A percentile compares a stretch with the other conserved stretches of the same genome.
These are phyloP conservation scores for Enteromius unitaeniatus DNA, from an alignment of 2,797 vertebrate species.

Conservation along the genomic window DNA sequence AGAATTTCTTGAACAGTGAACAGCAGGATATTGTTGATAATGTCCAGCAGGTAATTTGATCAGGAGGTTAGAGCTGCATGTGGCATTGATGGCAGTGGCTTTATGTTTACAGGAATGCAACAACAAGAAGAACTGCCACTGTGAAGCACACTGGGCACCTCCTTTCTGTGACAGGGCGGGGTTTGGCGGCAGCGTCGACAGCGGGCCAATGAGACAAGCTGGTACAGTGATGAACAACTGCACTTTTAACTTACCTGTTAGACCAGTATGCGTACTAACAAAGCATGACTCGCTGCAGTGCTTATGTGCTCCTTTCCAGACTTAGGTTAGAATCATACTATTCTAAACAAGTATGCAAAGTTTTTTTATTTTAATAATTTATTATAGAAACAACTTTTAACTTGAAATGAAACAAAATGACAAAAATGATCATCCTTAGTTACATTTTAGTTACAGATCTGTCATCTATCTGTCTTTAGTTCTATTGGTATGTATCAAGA, in stretches of 20 bases:
- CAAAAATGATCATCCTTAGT: neutral
- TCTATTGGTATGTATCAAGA: neutral
- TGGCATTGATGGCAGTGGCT: constrained; percentile 4
- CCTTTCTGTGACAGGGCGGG: constrained; percentile 90
- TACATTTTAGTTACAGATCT: neutral
- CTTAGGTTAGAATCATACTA: neutral
- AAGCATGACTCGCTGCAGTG: neutral
- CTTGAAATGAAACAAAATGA: neutral
- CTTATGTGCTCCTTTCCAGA: neutral
- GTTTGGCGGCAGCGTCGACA: constrained; percentile 94
- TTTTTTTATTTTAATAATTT: neutral
- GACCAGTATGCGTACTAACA: constrained; percentile 11
- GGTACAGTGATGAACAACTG: constrained; percentile 73
- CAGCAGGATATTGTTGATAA: neutral
- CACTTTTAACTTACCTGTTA: neutral
- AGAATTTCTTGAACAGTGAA: neutral
- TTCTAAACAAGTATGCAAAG: neutral
- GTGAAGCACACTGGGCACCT: constrained; percentile 93
- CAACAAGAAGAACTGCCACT: constrained; percentile 97
- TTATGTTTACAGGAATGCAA: constrained; percentile 91
- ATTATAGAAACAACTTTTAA: neutral
- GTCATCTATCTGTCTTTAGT: neutral
- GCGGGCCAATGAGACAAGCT: constrained; percentile 88
- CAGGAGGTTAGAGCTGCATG: neutral
- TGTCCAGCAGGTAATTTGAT: constrained; percentile 24